Base-by-base conservation (phyloP, 2,888 invertebrate species). In the Mylabris sibirica region DNA sequence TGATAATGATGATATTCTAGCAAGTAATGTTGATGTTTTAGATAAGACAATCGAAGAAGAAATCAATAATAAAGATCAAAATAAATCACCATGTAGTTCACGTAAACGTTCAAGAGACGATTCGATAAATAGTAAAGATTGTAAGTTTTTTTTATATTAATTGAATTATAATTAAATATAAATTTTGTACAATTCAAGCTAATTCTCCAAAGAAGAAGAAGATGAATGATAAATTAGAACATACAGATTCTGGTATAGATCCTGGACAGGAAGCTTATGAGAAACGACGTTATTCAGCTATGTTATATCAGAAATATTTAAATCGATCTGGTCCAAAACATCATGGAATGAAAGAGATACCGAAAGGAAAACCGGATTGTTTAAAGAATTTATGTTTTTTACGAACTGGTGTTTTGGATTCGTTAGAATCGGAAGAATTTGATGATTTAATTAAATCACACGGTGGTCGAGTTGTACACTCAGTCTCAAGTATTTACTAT, bases 351-450 rank as follows among this genome's bases (percentile, higher is more conserved):
- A 97, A 96, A 82, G 90, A 92, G 82, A 89, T 95, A 67, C 97
- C 96, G 3, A 89, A 93, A 88, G 94, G 94, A 35, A 87, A 89
- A 64, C 89, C 90, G 17, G 87, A 91, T 80, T 95, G 95, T 80
- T 84, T 95, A 2, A 88, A 88, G 63, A 90, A 92, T 64, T 85
- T 90, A 66, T 90, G 89, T 4, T 94, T 95, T 79, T 82, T 95
- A 5, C 85, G 96, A 64, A 97, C 96, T 49, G 98, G 97, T 38
- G 92, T 97, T 1, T 85, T 96, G 60, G 96, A 97, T 79, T 96
- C 96, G 17, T 87, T 97, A 75, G 95, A 96, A 77, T 88, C 93
- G 14, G 94, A 95, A 5, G 95, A 96, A 78, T 90, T 92, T 4
- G 88, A 89, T 41, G 89, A 88, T 0, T 86, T 95, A 6, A 90